Evolutionary conservation across 2,113 vertebrate species (phyloP).

Genomic region (Microtus oregoni): DNA sequence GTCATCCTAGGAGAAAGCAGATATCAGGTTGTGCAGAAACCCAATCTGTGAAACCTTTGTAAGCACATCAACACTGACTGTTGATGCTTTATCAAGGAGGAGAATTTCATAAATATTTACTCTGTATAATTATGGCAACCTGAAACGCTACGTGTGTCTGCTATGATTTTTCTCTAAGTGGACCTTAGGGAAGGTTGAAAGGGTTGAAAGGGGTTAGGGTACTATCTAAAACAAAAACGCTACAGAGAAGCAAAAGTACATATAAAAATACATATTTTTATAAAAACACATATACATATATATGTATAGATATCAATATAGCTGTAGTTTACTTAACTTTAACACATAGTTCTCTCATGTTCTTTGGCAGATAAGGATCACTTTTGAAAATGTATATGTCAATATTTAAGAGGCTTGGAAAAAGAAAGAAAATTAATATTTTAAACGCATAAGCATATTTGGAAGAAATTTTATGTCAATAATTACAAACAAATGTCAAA

Average conservation of each 20-base stretch:
- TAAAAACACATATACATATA: too few species aligned
- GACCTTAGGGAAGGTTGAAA: background rate
- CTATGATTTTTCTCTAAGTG: background rate
- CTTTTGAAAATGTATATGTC: background rate
- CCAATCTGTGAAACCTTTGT: too few species aligned
- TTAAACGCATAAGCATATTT: background rate
- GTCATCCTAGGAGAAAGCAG: fast-evolving
- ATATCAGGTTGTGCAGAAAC: fast-evolving
- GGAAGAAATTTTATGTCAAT: background rate
- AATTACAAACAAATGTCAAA: background rate
- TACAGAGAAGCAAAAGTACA: background rate
- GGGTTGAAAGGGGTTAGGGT: background rate
- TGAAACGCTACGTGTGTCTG: fast-evolving
- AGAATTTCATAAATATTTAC: background rate
- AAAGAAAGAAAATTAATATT: background rate
- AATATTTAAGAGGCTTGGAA: background rate
- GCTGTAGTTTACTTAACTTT: background rate
- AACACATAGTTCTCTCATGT: background rate
- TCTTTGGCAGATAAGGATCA: background rate
- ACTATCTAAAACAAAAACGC: fast-evolving
- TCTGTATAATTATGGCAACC: too few species aligned
- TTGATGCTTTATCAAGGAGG: background rate
- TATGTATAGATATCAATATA: background rate
- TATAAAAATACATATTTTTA: too few species aligned
- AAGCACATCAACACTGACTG: fast-evolving